A percentile compares a stretch with the other conserved stretches of the same genome.
phyloP scores from a whole-genome alignment of 1,140 invertebrate species.

The Pachypeltis micranthus region DNA sequence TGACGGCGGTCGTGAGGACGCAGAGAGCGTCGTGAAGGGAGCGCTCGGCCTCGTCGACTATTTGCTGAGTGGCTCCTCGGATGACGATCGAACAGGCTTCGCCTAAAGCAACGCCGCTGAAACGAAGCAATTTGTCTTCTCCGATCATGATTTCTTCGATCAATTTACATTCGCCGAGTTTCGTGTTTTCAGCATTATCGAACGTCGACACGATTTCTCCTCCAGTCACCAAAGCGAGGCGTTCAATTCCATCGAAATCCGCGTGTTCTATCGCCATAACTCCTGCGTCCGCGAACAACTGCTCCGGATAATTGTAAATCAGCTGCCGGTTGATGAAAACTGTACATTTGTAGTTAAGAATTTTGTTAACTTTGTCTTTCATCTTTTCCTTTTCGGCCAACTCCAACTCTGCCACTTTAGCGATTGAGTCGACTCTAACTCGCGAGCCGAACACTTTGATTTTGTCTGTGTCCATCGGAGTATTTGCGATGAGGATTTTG shows the following conservation, averaged over 20 bases:
- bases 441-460: conserved; percentile 99
- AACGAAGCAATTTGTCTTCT: conserved; percentile 89
- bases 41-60: conserved; percentile 95
- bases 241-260: conserved; percentile 98
- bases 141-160: conserved; percentile 99
- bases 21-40: conserved; percentile 97
- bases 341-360: conserved; percentile 89
- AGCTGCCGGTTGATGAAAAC: conserved; percentile 99
- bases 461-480: conserved; percentile 99
- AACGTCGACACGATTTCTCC: conserved; percentile 99
- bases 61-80: conserved; percentile 97
- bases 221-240: conserved; percentile 90
- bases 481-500: conserved; percentile 97
- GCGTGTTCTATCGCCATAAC: conserved; percentile 99
- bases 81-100: conserved; percentile 96
- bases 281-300: conserved; percentile 94
- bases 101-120: conserved; percentile 86
- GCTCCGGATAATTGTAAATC: conserved; percentile 99
- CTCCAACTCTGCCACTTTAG: conserved; percentile 97
- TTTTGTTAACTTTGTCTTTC: conserved; percentile 98
- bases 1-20: conserved; percentile 89
- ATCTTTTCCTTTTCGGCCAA: conserved; percentile 98
- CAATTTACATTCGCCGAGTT: conserved; percentile 84
- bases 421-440: conserved; percentile 93
- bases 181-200: conserved; percentile 81